Conservation (phyloP, 2,888 invertebrate genomes). For the Poecilobothrus nobilitatus region DNA sequence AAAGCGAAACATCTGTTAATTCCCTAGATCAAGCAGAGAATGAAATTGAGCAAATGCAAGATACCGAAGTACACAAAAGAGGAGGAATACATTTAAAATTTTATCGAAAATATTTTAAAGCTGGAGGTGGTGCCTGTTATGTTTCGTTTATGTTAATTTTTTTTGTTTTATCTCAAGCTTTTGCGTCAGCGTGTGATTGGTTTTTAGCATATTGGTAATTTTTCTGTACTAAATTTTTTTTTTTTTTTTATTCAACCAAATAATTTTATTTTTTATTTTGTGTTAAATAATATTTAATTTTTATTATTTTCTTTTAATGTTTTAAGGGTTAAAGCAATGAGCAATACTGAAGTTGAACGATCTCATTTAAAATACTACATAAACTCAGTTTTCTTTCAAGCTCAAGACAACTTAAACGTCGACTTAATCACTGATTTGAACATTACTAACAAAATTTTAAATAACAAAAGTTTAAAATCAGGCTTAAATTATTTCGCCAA, state of each 20-base stretch:
- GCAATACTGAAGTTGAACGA: neutral
- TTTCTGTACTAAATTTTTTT: neutral
- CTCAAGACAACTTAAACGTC: neutral
- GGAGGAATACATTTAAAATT: constrained; percentile 54
- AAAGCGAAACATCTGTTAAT: constrained; percentile 44
- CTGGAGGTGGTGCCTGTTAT: constrained; percentile 59
- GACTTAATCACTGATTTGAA: neutral
- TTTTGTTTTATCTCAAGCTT: constrained; percentile 57
- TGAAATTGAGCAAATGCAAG: constrained; percentile 36
- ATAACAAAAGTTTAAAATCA: neutral
- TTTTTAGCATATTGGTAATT: constrained; percentile 64
- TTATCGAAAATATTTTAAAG: constrained; percentile 61
- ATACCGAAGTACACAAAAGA: constrained; percentile 52
- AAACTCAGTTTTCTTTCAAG: neutral
- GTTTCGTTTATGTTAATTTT: constrained; percentile 53
- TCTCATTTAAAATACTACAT: neutral
- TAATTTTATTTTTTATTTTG: too few relatives aligned
- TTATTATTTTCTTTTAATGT: neutral
- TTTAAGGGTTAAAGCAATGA: neutral
- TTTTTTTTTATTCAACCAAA: too few relatives aligned
- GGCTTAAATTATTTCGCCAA: neutral
- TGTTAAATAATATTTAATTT: neutral
- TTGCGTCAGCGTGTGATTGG: constrained; percentile 68
- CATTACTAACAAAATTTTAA: neutral
- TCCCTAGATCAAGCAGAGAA: constrained; percentile 49